Percentiles rank a stretch among this genome's conserved stretches.
These are phyloP conservation scores for Megamerina dolium DNA, from an alignment of 2,888 invertebrate species.

Conservation along the genomic window DNA sequence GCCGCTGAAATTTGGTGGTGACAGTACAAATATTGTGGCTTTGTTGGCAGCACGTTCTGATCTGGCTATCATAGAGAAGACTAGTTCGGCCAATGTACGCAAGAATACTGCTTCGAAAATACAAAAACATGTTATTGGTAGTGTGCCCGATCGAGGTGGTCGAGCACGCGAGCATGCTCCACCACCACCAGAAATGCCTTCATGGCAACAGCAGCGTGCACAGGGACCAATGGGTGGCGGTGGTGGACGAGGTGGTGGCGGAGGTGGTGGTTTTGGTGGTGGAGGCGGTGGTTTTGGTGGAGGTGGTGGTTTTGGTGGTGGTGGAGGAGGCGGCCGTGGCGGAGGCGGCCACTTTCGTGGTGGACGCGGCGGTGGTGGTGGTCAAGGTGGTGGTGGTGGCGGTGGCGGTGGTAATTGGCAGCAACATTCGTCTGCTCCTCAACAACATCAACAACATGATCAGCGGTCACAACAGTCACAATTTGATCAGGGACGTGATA, in stretches of 20 bases:
- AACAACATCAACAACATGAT: conserved; percentile 26
- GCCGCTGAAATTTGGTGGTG: conserved; percentile 38
- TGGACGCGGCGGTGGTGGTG: conserved; percentile 32
- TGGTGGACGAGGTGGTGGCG: conserved; percentile 39
- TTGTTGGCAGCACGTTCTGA: conserved; percentile 80
- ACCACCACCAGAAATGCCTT: conserved; percentile 96
- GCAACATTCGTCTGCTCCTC: conserved; percentile 19
- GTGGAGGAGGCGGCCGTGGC: conserved; percentile 27
- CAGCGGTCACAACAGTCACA: conserved; percentile 32
- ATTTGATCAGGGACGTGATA: conserved; percentile 24
- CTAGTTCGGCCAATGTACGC: conserved; percentile 78
- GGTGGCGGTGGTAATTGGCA: conserved; percentile 19
- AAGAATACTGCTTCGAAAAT: conserved; percentile 78
- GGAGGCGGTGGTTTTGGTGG: conserved; percentile 34
- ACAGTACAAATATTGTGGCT: conserved; percentile 63
- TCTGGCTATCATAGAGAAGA: conserved; percentile 84
- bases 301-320: conserved; percentile 37
- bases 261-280: conserved; percentile 39
- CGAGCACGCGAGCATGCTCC: conserved; percentile 84
- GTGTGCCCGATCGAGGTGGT: conserved; percentile 92
- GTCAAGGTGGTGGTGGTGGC: conserved; percentile 5
- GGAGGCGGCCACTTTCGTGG: conserved; percentile 36
- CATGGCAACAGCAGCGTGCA: conserved; percentile 72
- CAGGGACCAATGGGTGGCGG: conserved; percentile 52
- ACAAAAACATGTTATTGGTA: conserved; percentile 84